Percentiles rank a stretch among this genome's conserved stretches.
These are phyloP conservation scores for Agrotis exclamationis DNA, from an alignment of 2,888 invertebrate genomes.

Conservation along the genomic window DNA sequence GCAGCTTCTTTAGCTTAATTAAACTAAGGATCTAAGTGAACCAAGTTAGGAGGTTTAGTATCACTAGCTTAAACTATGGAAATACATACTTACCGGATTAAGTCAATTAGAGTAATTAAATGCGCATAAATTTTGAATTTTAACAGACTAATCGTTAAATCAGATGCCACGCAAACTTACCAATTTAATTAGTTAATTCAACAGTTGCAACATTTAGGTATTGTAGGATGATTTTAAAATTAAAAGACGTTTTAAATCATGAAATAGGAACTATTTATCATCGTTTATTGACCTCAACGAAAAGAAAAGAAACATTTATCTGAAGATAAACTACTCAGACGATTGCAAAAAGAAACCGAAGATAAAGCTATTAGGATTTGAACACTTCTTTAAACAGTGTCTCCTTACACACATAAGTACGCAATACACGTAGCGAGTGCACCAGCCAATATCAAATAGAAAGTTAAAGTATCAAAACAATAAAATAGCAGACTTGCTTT, in stretches of 20 bases:
- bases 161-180: constrained; percentile 1
- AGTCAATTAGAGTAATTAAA: constrained; percentile 36
- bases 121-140: constrained; percentile 22
- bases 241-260: not conserved
- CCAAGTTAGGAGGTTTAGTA: not conserved
- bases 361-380: constrained; percentile 36
- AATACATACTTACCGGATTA: constrained; percentile 12
- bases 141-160: constrained; percentile 18
- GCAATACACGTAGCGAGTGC: constrained; percentile 48
- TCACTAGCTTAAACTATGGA: constrained; percentile 14
- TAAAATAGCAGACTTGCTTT: constrained; percentile 57
- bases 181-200: constrained; percentile 8
- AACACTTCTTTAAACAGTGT: constrained; percentile 40
- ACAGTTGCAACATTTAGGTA: not conserved
- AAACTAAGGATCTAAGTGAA: constrained; percentile 2
- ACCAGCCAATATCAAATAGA: constrained; percentile 58
- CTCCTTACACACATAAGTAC: constrained; percentile 32
- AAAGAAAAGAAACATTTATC: not conserved
- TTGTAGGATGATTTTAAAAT: not conserved
- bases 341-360: constrained; percentile 19
- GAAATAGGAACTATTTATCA: not conserved
- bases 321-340: constrained; percentile 16
- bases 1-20: constrained; percentile 17
- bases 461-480: constrained; percentile 62
- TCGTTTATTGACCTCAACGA: not conserved